Evolutionary conservation across 2,888 invertebrate genomes (phyloP).

Genomic region (Asteroscopus sphinx): DNA sequence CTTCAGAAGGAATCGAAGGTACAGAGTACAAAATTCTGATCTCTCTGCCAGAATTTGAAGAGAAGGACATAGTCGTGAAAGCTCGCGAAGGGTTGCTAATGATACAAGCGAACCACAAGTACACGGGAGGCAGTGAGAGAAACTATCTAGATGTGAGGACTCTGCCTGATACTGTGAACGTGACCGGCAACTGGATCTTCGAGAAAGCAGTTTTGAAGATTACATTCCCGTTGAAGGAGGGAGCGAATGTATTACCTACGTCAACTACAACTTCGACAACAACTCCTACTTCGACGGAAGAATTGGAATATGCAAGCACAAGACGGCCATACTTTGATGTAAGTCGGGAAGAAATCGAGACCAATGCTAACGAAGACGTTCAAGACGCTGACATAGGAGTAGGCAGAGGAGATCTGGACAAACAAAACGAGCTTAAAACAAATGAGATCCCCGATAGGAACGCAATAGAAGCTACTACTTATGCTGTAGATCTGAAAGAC

Average conservation of each 20-base stretch:
- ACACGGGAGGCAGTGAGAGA: slow-evolving; percentile 48
- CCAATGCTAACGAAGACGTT: slow-evolving; percentile 26
- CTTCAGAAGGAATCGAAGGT: slow-evolving; percentile 66
- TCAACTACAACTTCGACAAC: slow-evolving; percentile 26
- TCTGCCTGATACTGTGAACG: slow-evolving; percentile 69
- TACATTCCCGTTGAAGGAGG: slow-evolving; percentile 70
- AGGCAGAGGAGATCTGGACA: slow-evolving; percentile 53
- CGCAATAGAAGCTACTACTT: slow-evolving; percentile 77
- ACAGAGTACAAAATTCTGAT: slow-evolving; percentile 75
- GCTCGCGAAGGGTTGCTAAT: slow-evolving; percentile 76
- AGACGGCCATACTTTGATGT: slow-evolving; percentile 23
- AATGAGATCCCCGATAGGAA: slow-evolving; percentile 65
- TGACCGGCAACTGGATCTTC: slow-evolving; percentile 76
- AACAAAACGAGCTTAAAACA: slow-evolving; percentile 61
- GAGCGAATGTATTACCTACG: no score
- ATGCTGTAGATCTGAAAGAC: slow-evolving; percentile 77
- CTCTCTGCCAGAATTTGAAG: slow-evolving; percentile 70
- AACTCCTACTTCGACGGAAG: slow-evolving; percentile 48
- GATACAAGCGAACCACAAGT: slow-evolving; percentile 75
- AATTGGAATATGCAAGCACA: slow-evolving; percentile 16
- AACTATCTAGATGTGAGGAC: slow-evolving; percentile 72
- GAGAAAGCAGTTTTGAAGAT: slow-evolving; percentile 69
- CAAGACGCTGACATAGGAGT: slow-evolving; percentile 70
- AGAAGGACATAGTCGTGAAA: slow-evolving; percentile 80
- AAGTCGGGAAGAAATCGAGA: slow-evolving; percentile 74